Conservation (phyloP, 1,140 invertebrate species). For the Pseudomyrmex pallidus region DNA sequence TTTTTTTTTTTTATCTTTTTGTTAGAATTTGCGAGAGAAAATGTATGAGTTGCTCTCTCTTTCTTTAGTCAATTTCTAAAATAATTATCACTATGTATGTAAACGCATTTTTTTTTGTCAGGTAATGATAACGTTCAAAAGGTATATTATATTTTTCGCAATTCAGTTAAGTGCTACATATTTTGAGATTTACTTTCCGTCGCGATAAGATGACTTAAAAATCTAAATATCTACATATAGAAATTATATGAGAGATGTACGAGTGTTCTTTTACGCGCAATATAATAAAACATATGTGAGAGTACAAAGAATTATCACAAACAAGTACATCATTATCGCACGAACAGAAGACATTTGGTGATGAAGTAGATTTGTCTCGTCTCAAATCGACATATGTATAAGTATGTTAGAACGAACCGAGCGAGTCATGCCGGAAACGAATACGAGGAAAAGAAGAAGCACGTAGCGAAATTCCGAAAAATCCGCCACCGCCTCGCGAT, state of each 20-base stretch:
- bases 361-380: constrained; percentile 19
- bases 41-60: neutral
- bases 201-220: constrained; percentile 32
- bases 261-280: neutral
- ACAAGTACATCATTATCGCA: constrained; percentile 26
- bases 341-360: constrained; percentile 46
- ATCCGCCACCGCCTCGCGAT: neutral
- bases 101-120: constrained; percentile 26
- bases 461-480: neutral
- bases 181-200: constrained; percentile 49
- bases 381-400: neutral
- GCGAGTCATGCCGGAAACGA: neutral
- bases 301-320: constrained; percentile 41
- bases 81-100: constrained; percentile 50
- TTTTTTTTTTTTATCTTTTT: constrained; percentile 22
- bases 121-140: constrained; percentile 51
- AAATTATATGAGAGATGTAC: neutral
- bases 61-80: constrained; percentile 40
- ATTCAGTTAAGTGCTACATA: neutral
- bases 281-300: constrained; percentile 16
- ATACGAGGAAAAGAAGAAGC: neutral
- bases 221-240: constrained; percentile 17
- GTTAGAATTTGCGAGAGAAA: constrained; percentile 47
- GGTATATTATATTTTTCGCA: constrained; percentile 17
- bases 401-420: neutral